Conservation (phyloP, 2,113 vertebrate genomes). For the Ranitomeya imitator region DNA sequence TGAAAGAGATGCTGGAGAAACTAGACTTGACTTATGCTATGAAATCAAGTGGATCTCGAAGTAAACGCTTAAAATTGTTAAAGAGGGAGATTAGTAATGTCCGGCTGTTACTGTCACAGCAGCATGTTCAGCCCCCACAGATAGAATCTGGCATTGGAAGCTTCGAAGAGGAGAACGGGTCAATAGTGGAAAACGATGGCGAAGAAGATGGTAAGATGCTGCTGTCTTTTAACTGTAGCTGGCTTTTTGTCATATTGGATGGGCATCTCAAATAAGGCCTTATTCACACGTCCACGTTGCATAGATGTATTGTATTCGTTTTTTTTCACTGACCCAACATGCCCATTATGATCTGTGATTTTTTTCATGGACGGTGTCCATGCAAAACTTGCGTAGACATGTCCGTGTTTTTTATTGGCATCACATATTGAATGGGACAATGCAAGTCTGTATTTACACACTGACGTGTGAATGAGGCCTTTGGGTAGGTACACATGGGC, state of each 20-base stretch:
- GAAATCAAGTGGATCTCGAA: slow-evolving; percentile 94
- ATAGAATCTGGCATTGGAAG: slow-evolving; percentile 68
- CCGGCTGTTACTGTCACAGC: slow-evolving; percentile 84
- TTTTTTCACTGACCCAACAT: too few relatives aligned
- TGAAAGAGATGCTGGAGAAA: slow-evolving; percentile 90
- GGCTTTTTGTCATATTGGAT: not conserved
- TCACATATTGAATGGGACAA: too few relatives aligned
- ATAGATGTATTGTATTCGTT: too few relatives aligned
- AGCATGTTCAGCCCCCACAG: slow-evolving; percentile 72
- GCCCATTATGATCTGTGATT: too few relatives aligned
- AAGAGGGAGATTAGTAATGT: slow-evolving; percentile 89
- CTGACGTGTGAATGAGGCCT: too few relatives aligned
- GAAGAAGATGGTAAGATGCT: slow-evolving; percentile 78
- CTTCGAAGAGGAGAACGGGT: slow-evolving; percentile 72
- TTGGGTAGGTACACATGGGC: too few relatives aligned
- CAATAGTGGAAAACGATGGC: slow-evolving; percentile 65
- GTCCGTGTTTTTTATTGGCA: too few relatives aligned
- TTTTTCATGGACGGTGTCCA: too few relatives aligned
- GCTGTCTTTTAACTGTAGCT: not conserved
- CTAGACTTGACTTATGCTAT: slow-evolving; percentile 91
- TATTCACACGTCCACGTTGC: too few relatives aligned
- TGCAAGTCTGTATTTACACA: too few relatives aligned
- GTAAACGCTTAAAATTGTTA: slow-evolving; percentile 90
- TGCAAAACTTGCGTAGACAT: too few relatives aligned
- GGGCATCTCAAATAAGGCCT: not conserved